phyloP scores from a whole-genome alignment of 64 coral and sea anemone genomes.

The Exaiptasia diaphana region DNA sequence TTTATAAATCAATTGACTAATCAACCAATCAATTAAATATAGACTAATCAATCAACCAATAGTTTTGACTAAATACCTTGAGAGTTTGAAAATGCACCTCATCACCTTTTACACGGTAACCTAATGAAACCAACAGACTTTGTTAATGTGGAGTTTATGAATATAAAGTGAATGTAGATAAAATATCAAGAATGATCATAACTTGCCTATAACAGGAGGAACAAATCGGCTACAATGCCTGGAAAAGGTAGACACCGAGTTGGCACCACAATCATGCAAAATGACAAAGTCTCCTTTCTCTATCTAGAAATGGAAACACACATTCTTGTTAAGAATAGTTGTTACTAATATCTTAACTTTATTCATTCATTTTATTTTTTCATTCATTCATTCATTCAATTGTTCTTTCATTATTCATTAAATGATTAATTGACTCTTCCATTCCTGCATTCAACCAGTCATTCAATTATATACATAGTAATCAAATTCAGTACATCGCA shows the following conservation, averaged over 20 bases:
- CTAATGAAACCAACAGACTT: not conserved
- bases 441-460: too few relatives aligned
- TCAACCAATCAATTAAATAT: not conserved
- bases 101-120: conserved; percentile 55
- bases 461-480: too few relatives aligned
- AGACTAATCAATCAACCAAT: not conserved
- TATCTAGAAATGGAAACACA: conserved; percentile 7
- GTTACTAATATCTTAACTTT: not conserved
- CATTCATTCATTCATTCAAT: too few relatives aligned
- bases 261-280: conserved; percentile 84
- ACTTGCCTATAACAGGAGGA: conserved; percentile 69
- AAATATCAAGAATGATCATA: not conserved
- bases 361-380: too few relatives aligned
- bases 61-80: conserved; percentile 40
- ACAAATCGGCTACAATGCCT: conserved; percentile 83
- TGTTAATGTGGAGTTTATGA: not conserved
- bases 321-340: not conserved
- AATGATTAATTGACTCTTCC: too few relatives aligned
- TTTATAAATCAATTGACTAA: not conserved
- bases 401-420: not conserved
- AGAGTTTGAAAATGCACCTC: conserved; percentile 67
- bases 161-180: not conserved
- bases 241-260: conserved; percentile 48
- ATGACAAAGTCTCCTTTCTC: conserved; percentile 72
- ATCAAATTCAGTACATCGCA: too few relatives aligned